A percentile compares a stretch with the other conserved stretches of the same genome.
Evolutionary conservation across 2,797 vertebrate species (phyloP).

Genomic region (Adelosebastes latens): DNA sequence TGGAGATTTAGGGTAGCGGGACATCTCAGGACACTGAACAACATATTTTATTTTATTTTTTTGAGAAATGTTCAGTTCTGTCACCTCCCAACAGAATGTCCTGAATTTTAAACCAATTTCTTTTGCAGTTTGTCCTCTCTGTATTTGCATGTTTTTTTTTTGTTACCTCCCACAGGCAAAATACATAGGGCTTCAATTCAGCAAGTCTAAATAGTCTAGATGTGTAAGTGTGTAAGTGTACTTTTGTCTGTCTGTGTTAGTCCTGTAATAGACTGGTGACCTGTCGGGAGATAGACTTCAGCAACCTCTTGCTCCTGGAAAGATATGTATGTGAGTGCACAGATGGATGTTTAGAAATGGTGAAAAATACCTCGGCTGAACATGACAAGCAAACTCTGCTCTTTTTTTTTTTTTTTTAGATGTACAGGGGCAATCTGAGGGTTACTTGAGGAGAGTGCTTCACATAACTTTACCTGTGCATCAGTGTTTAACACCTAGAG

Average conservation of each 20-base stretch:
- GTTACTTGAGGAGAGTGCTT: background rate
- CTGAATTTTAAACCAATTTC: slow-evolving; percentile 5
- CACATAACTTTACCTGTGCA: background rate
- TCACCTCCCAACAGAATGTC: background rate
- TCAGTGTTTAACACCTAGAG: background rate
- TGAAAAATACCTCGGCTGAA: background rate
- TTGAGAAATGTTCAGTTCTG: slow-evolving; percentile 6
- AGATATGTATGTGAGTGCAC: background rate
- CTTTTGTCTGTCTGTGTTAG: slow-evolving; percentile 10
- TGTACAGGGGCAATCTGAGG: background rate
- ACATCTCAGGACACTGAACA: slow-evolving; percentile 13
- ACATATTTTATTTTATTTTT: background rate
- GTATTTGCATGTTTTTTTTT: background rate
- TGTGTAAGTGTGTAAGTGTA: background rate
- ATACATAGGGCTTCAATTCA: slow-evolving; percentile 15
- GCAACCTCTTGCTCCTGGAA: background rate
- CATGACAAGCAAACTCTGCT: background rate
- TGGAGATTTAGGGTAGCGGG: slow-evolving; percentile 7
- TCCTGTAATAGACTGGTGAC: background rate
- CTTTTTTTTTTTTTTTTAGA: background rate
- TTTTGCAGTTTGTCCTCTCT: slow-evolving; percentile 6
- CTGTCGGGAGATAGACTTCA: background rate
- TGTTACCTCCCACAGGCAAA: slow-evolving; percentile 12
- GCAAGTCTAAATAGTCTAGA: slow-evolving; percentile 29
- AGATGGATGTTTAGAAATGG: background rate